Evolutionary conservation across 2,888 invertebrate species (phyloP), one percentile per base, ranked within the genome.

Genomic region (Podabrus alpinus): DNA sequence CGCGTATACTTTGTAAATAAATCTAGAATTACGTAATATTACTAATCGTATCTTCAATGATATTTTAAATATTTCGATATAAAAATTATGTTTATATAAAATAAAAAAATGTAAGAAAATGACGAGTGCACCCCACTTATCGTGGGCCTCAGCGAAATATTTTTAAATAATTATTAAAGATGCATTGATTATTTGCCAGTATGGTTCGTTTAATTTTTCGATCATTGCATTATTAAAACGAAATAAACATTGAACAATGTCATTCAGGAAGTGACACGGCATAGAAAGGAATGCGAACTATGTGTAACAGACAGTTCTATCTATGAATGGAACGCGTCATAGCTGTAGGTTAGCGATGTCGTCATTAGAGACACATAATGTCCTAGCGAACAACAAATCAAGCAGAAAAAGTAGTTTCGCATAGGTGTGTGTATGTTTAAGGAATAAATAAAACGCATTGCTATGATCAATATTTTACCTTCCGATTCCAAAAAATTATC

Each of bases 281-380:
- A 74, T 16, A 74, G 74, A 69, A 72, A 68, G 76, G 76, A 77
- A 77, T 77, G 76, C 74, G 74, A 77, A 77, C 70, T 62, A 69
- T 72, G 76, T 72, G 76, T 74, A 77, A 73, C 69, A 69, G 68
- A 71, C 74, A 71, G 69, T 74, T 73, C 72, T 74, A 74, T 71
- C 73, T 77, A 74, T 79, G 80, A 79, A 79, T 78, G 80, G 76
- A 78, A 72, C 68, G 76, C 79, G 80, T 80, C 80, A 80, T 79
- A 70, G 73, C 67, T 77, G 80, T 79, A 79, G 80, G 78, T 70
- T 74, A 68, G 59, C 69, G 75, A 77, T 78, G 77, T 75, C 79
- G 76, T 79, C 79, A 79, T 78, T 45, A 64, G n/a, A 45, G 29
- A 68, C 68, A 71, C 66, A 70, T 25, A 70, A 68, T 75, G 76